Base-by-base conservation (phyloP, 1,140 invertebrate genomes). In the Mamestra configurata region DNA sequence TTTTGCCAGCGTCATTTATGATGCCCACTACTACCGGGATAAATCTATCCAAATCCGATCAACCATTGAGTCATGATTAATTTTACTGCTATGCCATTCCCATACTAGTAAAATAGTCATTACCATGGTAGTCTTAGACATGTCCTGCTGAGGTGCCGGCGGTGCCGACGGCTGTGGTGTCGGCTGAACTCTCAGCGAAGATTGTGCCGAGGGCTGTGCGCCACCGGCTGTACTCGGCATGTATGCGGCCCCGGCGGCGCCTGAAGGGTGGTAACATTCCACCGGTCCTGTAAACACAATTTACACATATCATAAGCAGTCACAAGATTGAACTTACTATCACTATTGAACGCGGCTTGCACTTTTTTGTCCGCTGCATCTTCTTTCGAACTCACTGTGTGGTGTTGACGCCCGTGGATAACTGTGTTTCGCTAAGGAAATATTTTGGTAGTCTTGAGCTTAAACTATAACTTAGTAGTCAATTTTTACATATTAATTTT, bases 381-480 rank as follows among this genome's bases (percentile, higher is more conserved):
- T 57, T 46, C 55, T 49, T 22, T 46, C 40, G 37, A 82, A 94
- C 93, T 94, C 86, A 94, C 92, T 92, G 85, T 93, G 93, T 89
- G 93, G 93, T 90, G 93, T 94, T 83, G 93, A 92, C 79, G 90
- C 92, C 89, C 93, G 87, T 86, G 93, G 92, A 90, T 94, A 94
- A 89, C 93, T 94, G 93, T 70, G 66, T 46, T 31, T 68, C 79
- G 88, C 85, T 92, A 91, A 93, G 91, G 87, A 92, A 93, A 88
- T 84, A 53, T 79, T 64, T 24, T n/a, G n/a, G 15, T 27, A 22
- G 11, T 11, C 8, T 57, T 15, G 6, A 5, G 24, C 20, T 61
- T 70, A 49, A 11, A 27, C 6, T n/a, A 31, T 31, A n/a, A n/a
- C n/a, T n/a, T n/a, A n/a, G n/a, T n/a, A n/a, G n/a, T n/a, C n/a